These are phyloP conservation scores for Lophochroa leadbeateri DNA, from an alignment of 2,113 vertebrate genomes.

Conservation along the genomic window DNA sequence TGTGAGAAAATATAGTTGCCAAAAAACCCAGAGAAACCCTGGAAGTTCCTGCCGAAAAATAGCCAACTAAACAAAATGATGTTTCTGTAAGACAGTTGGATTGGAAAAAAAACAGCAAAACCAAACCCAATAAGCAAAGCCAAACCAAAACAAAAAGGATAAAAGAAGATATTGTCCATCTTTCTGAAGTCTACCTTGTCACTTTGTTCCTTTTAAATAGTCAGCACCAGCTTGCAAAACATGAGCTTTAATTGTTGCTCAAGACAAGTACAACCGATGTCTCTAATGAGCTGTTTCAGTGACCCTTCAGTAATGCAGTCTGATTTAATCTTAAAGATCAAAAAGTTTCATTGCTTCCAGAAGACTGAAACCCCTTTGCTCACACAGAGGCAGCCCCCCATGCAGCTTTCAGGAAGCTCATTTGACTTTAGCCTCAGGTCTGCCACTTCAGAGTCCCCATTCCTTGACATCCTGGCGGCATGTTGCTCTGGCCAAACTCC, in stretches of 20 bases:
- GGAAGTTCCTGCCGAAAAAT: background rate
- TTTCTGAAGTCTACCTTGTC: background rate
- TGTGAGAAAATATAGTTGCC: background rate
- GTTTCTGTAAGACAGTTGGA: background rate
- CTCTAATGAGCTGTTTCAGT: slow-evolving; percentile 3
- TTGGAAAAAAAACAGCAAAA: background rate
- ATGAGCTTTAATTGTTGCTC: background rate
- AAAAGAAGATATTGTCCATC: background rate
- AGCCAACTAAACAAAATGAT: background rate
- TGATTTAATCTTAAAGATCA: slow-evolving; percentile 33
- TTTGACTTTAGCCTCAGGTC: background rate
- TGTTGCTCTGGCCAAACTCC: background rate
- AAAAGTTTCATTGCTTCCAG: slow-evolving; percentile 27
- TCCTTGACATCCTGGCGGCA: background rate
- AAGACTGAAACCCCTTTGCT: background rate
- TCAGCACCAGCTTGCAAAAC: background rate
- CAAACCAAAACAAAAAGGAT: background rate
- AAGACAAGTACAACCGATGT: background rate
- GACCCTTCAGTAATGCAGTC: slow-evolving; percentile 37
- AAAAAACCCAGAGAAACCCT: background rate
- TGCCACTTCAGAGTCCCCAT: background rate
- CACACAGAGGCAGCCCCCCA: background rate
- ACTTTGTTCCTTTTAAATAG: background rate
- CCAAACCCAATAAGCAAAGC: background rate
- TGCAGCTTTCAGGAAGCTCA: background rate